A percentile compares a stretch with the other conserved stretches of the same genome.
phyloP scores from a whole-genome alignment of 2,797 vertebrate species.

The Cyclura pinguis region DNA sequence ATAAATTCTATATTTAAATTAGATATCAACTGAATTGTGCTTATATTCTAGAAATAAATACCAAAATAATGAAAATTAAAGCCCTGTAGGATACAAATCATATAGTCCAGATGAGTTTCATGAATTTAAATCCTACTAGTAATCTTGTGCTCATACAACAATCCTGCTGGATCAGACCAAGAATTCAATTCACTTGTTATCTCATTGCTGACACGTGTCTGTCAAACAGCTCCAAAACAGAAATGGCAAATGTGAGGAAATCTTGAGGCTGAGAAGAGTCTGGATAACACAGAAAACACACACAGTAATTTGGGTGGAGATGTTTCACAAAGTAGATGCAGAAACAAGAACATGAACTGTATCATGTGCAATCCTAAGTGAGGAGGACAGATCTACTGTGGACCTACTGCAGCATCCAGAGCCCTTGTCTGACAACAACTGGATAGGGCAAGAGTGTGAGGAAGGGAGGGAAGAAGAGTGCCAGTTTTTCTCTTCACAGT shows the following conservation, averaged over 20 bases:
- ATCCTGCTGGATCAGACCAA: background rate
- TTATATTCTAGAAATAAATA: background rate
- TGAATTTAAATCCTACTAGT: conserved; percentile 1
- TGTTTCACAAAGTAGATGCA: background rate
- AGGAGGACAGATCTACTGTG: background rate
- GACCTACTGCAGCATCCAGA: background rate
- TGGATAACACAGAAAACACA: background rate
- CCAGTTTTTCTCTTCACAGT: background rate
- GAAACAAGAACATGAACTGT: background rate
- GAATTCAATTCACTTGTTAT: background rate
- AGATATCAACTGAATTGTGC: background rate
- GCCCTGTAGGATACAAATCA: background rate
- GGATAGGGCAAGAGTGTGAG: background rate
- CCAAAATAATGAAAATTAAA: background rate
- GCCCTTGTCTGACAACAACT: background rate
- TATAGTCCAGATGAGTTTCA: background rate
- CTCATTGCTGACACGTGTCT: background rate
- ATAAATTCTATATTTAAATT: background rate
- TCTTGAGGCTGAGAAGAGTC: no score
- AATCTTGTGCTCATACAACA: background rate
- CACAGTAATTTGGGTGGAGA: background rate
- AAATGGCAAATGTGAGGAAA: background rate
- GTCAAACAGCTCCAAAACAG: background rate
- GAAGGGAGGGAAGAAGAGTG: background rate
- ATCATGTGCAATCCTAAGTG: background rate